These are phyloP conservation scores for Eumaeus atala DNA, from an alignment of 1,140 invertebrate genomes.

Conservation along the genomic window DNA sequence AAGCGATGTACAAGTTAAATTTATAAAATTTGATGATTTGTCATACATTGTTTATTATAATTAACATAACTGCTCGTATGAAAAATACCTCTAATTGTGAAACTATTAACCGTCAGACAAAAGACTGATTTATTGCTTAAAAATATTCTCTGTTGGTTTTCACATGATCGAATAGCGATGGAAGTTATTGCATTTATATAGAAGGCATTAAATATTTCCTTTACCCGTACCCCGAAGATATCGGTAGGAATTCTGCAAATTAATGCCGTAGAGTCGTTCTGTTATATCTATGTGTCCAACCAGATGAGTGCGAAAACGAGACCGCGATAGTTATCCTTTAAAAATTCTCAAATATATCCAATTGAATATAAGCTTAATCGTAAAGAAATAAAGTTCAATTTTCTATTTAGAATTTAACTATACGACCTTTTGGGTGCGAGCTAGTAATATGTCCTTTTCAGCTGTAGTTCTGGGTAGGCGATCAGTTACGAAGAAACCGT, in stretches of 20 bases:
- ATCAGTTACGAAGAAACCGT: conserved; percentile 65
- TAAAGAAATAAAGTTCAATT: conserved; percentile 21
- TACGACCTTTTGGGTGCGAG: conserved; percentile 28
- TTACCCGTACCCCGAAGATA: conserved; percentile 19
- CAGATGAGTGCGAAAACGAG: conserved; percentile 52
- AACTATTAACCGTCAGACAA: no score
- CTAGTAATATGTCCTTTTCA: conserved; percentile 57
- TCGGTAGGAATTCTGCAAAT: conserved; percentile 22
- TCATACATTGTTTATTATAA: no score
- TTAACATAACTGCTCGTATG: no score
- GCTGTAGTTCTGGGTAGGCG: conserved; percentile 49
- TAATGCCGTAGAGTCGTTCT: conserved; percentile 30
- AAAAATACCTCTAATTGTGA: no score
- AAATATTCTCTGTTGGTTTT: no score
- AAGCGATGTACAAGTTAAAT: no score
- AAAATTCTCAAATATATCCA: conserved; percentile 30
- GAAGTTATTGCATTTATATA: no score
- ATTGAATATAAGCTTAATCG: conserved; percentile 19
- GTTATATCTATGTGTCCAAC: conserved; percentile 62
- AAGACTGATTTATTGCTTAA: no score
- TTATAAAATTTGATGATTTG: no score
- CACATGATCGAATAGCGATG: no score
- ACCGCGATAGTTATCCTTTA: conserved; percentile 52
- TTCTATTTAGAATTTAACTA: conserved; percentile 14
- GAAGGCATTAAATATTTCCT: conserved; percentile 2